phyloP scores from a whole-genome alignment of 2,113 vertebrate genomes.

The Trematocara stigmaticum region DNA sequence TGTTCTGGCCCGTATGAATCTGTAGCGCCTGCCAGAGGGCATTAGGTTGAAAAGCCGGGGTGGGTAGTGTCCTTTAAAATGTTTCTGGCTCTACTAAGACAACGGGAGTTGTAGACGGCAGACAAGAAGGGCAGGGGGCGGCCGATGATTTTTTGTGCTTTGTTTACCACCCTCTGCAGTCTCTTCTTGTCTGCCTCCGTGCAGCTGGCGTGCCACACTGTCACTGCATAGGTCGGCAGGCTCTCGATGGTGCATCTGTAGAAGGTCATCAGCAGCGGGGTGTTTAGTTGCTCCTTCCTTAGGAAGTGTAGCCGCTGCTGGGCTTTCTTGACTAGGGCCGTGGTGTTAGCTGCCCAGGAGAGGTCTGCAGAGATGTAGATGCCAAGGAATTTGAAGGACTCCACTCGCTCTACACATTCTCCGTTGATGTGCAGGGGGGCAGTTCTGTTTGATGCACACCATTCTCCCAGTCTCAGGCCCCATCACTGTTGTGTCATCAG shows the following conservation, averaged over 20 bases:
- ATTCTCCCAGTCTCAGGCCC: too few relatives aligned
- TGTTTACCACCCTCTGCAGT: not conserved
- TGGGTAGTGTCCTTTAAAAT: not conserved
- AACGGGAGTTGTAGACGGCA: rapidly evolving
- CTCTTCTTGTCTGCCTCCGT: not conserved
- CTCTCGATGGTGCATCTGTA: not conserved
- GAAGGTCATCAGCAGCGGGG: not conserved
- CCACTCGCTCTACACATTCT: too few relatives aligned
- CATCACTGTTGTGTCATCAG: too few relatives aligned
- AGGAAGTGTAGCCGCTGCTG: rapidly evolving
- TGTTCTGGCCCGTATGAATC: not conserved
- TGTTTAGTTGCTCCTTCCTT: not conserved
- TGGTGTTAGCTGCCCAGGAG: too few relatives aligned
- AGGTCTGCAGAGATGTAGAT: too few relatives aligned
- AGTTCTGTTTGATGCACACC: too few relatives aligned
- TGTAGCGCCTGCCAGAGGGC: rapidly evolving
- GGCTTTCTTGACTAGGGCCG: too few relatives aligned
- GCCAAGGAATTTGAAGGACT: too few relatives aligned
- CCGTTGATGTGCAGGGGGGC: too few relatives aligned
- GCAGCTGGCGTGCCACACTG: not conserved
- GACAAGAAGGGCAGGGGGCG: not conserved
- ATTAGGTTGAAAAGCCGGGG: not conserved
- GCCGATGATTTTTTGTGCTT: not conserved
- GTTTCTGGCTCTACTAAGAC: not conserved
- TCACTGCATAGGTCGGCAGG: not conserved